These are phyloP conservation scores for Drosophila punjabiensis DNA, from an alignment of 1,140 invertebrate genomes.

Conservation along the genomic window DNA sequence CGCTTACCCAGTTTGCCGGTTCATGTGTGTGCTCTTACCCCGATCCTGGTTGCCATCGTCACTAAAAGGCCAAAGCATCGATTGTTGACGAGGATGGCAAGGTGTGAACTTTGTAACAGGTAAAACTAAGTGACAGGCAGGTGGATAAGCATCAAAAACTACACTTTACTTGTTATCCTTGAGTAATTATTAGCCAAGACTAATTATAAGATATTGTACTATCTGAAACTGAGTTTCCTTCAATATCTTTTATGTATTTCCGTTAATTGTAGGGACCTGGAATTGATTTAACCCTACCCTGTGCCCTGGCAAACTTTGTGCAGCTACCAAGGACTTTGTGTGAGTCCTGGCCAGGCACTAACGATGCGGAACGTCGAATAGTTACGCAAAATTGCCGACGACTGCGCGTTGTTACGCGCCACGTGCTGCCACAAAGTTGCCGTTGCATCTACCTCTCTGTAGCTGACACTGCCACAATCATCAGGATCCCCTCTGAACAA, in stretches of 20 bases:
- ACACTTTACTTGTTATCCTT: not conserved
- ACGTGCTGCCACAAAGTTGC: slow-evolving; percentile 68
- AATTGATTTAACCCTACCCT: slow-evolving; percentile 63
- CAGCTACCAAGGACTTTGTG: slow-evolving; percentile 30
- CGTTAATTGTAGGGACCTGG: not conserved
- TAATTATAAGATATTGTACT: not conserved
- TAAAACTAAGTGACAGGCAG: slow-evolving; percentile 5
- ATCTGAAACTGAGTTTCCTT: not conserved
- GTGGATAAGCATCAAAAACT: not conserved
- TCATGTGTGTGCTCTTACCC: not conserved
- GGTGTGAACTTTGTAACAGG: not conserved
- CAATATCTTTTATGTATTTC: not conserved
- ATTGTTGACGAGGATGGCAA: slow-evolving; percentile 11
- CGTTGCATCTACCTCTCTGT: not conserved
- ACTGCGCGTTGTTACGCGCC: slow-evolving; percentile 75
- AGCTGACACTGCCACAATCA: slow-evolving; percentile 10
- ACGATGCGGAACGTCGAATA: slow-evolving; percentile 73
- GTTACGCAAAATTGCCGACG: slow-evolving; percentile 79
- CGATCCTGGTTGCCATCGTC: slow-evolving; percentile 28
- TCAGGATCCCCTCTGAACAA: slow-evolving; percentile 15
- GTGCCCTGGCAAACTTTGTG: slow-evolving; percentile 66
- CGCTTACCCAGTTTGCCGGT: slow-evolving; percentile 29
- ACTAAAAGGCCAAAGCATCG: slow-evolving; percentile 32
- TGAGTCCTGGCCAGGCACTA: slow-evolving; percentile 30
- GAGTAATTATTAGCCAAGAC: not conserved